These are phyloP conservation scores for Valencia hispanica DNA, from an alignment of 2,797 vertebrate genomes.

Conservation along the genomic window DNA sequence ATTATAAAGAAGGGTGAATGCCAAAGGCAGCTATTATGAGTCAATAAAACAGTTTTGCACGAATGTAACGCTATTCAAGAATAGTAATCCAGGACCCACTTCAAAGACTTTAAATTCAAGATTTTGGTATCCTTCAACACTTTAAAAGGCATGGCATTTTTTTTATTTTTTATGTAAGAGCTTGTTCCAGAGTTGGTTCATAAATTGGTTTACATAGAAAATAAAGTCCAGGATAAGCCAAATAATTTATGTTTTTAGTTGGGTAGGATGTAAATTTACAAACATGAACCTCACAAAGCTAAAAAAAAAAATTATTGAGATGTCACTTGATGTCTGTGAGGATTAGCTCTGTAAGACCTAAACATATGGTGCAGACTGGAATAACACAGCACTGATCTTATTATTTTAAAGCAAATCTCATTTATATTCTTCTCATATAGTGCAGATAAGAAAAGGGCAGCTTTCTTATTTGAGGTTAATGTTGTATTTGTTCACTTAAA, in stretches of 20 bases:
- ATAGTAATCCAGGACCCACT: constrained; percentile 40
- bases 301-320: constrained; percentile 23
- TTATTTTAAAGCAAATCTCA: constrained; percentile 11
- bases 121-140: constrained; percentile 27
- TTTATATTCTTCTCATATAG: constrained; percentile 6
- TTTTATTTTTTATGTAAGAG: constrained; percentile 25
- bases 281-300: constrained; percentile 7
- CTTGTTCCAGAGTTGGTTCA: constrained; percentile 20
- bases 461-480: constrained; percentile 16
- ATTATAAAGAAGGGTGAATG: constrained; percentile 29
- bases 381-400: constrained; percentile 6
- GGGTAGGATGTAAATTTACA: constrained; percentile 27
- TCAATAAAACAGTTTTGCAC: constrained; percentile 18
- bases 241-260: constrained; percentile 20
- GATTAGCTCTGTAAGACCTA: constrained; percentile 11
- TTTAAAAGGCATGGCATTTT: constrained; percentile 16
- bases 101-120: constrained; percentile 41
- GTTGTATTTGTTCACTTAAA: constrained; percentile 18
- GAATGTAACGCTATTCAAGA: constrained; percentile 44
- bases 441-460: constrained; percentile 5
- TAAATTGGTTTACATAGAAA: constrained; percentile 28
- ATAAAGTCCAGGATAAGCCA: not conserved
- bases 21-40: constrained; percentile 27
- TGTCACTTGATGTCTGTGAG: constrained; percentile 19
- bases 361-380: constrained; percentile 13